Evolutionary conservation across 2,888 invertebrate species (phyloP).

Genomic region (Panzeria rudis): DNA sequence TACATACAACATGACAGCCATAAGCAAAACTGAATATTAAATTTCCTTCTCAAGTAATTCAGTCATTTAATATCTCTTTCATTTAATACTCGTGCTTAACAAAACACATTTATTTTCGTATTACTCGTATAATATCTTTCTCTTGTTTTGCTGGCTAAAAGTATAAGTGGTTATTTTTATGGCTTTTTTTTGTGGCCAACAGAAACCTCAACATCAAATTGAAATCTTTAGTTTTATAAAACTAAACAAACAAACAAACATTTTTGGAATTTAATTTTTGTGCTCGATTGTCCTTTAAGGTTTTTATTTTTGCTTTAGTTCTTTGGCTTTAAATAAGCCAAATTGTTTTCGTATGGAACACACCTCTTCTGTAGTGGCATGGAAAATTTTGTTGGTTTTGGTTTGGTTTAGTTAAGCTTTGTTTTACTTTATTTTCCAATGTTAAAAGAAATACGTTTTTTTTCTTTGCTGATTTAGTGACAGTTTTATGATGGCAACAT

Average conservation of each 20-base stretch:
- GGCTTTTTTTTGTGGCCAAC: slow-evolving; percentile 48
- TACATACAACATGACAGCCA: slow-evolving; percentile 15
- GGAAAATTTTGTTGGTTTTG: slow-evolving; percentile 12
- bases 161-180: slow-evolving; percentile 56
- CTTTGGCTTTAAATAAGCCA: slow-evolving; percentile 25
- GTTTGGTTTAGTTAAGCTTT: not conserved
- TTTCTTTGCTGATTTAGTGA: slow-evolving; percentile 62
- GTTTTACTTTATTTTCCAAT: slow-evolving; percentile 11
- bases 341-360: slow-evolving; percentile 23
- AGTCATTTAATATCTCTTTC: slow-evolving; percentile 38
- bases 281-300: not conserved
- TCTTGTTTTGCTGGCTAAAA: slow-evolving; percentile 19
- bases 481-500: slow-evolving; percentile 71
- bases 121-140: not conserved
- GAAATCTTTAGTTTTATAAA: slow-evolving; percentile 44
- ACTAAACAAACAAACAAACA: not conserved
- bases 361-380: slow-evolving; percentile 43
- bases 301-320: not conserved
- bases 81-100: slow-evolving; percentile 10
- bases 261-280: slow-evolving; percentile 36
- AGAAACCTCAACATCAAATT: slow-evolving; percentile 32
- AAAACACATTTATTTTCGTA: not conserved
- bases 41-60: slow-evolving; percentile 41
- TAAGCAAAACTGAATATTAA: slow-evolving; percentile 45
- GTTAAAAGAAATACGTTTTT: slow-evolving; percentile 45